Evolutionary conservation across 2,888 invertebrate species (phyloP), one percentile per base, ranked within the genome.

Genomic region (Cenopis cana): DNA sequence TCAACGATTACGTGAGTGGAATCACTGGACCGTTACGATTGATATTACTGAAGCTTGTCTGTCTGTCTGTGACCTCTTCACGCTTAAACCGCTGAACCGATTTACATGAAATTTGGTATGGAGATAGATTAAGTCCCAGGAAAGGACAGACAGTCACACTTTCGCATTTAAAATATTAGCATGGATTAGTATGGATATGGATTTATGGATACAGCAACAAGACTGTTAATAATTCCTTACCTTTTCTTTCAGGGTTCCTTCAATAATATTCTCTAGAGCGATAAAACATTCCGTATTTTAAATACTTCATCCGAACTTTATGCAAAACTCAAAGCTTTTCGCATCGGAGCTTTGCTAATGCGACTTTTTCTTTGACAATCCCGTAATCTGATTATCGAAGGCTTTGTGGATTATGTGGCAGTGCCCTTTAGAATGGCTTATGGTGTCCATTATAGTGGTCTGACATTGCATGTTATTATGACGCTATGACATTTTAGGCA

Each of bases 341-440:
- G 50, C 62, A 33, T 14, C 29, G 61, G n/a, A 61, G 50, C 62
- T 62, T 62, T 52, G 50, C 50, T 50, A 52, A 62, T 62, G 50
- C 50, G 33, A 61, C 49, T 52, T 62, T 62, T 62, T 62, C 62
- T 62, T 62, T 62, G 50, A 52, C 50, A 36, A 62, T 11, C 62
- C 41, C 38, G 59, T 62, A 52, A 62, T 62, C 61, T 50, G 61
- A 62, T 62, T 62, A 62, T 61, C 49, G 49, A 12, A 9, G 36
- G 50, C 50, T 62, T 62, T 62, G 62, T 62, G 50, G 62, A 52
- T 36, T 36, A 56, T 36, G 56, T 11, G 36, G 33, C 54, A 24
- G 12, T 6, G 10, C 11, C 10, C 33, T 8, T 56, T 10, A 17
- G n/a, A 5, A 20, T 52, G 12, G 20, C 24, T 12, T 52, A 20